Conservation (phyloP, 2,113 vertebrate genomes). For the Mustelus asterias region DNA sequence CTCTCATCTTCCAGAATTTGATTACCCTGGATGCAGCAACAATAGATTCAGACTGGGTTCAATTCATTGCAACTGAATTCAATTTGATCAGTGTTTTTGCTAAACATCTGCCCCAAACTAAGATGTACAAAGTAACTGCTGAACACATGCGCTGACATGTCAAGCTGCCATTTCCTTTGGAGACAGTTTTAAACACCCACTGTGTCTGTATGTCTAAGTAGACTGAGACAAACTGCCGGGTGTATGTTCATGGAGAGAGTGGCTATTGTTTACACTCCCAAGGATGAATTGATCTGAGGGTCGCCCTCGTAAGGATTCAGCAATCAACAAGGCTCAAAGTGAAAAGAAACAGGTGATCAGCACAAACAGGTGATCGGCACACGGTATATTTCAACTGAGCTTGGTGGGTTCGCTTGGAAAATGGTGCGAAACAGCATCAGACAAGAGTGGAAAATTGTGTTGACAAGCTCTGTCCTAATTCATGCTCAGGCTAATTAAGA, state of each 20-base stretch:
- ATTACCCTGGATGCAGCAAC: not conserved
- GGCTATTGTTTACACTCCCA: not conserved
- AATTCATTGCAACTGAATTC: not conserved
- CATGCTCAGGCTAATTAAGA: not conserved
- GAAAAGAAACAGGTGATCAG: constrained; percentile 1
- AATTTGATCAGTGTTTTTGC: not conserved
- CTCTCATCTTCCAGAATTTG: not conserved
- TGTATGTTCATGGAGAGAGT: not conserved
- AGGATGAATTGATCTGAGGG: not conserved
- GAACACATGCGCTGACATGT: not conserved
- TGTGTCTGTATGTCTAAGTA: not conserved
- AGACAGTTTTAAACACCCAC: not conserved
- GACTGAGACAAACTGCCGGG: not conserved
- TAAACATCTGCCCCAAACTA: not conserved
- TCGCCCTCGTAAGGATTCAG: not conserved
- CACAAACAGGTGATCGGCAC: not conserved
- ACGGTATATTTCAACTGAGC: constrained; percentile 3
- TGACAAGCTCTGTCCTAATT: not conserved
- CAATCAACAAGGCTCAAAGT: not conserved
- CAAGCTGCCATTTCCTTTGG: not conserved
- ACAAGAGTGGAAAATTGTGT: constrained; percentile 11
- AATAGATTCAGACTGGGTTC: not conserved
- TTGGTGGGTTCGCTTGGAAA: not conserved
- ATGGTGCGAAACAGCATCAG: not conserved
- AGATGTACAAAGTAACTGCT: not conserved